phyloP scores from a whole-genome alignment of 2,888 invertebrate species.

The Dendrolimus pini region DNA sequence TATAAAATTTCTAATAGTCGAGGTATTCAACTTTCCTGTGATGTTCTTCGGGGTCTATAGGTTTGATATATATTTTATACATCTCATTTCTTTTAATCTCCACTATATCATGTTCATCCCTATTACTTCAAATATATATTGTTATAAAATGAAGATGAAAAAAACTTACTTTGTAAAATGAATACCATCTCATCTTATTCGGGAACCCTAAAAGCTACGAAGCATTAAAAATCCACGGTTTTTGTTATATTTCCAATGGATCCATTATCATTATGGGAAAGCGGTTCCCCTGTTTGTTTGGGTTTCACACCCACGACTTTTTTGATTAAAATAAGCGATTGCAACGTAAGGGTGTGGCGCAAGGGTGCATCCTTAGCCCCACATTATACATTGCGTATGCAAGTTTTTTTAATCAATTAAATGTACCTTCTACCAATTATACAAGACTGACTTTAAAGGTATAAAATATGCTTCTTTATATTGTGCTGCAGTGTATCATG shows the following conservation, averaged over 20 bases:
- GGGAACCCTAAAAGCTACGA: conserved; percentile 34
- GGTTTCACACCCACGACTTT: conserved; percentile 68
- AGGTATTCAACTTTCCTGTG: too few relatives aligned
- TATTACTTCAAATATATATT: too few relatives aligned
- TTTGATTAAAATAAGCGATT: conserved; percentile 66
- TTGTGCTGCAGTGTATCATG: too few relatives aligned
- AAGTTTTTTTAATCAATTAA: conserved; percentile 1
- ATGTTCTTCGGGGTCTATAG: too few relatives aligned
- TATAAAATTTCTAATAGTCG: too few relatives aligned
- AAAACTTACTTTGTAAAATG: too few relatives aligned
- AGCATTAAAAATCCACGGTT: conserved; percentile 45
- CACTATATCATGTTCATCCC: too few relatives aligned
- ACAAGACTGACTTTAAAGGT: too few relatives aligned
- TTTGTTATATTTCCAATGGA: conserved; percentile 51
- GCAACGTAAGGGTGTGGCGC: conserved; percentile 56
- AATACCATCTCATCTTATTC: conserved; percentile 35
- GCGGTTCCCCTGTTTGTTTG: conserved; percentile 60
- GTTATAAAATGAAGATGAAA: too few relatives aligned
- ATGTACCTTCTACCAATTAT: background rate
- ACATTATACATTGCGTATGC: conserved; percentile 37
- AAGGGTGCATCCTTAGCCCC: conserved; percentile 56
- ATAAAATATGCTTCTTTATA: too few relatives aligned
- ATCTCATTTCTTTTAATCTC: too few relatives aligned
- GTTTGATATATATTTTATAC: too few relatives aligned
- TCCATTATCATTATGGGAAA: conserved; percentile 75